These are phyloP conservation scores for Cladopsammia gracilis DNA, from an alignment of 64 coral and sea anemone genomes.

Conservation along the genomic window DNA sequence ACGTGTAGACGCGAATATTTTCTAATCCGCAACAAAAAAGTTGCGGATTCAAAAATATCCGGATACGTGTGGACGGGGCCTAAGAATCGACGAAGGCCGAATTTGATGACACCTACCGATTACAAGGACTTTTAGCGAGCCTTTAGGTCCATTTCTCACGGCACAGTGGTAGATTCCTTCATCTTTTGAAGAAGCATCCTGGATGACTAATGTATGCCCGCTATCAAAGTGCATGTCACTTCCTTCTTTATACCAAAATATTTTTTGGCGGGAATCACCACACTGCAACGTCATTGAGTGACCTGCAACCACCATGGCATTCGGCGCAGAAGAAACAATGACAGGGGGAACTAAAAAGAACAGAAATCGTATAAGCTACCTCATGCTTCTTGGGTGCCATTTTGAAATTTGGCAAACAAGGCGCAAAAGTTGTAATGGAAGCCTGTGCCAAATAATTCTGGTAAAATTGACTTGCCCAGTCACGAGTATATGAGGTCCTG, in stretches of 20 bases:
- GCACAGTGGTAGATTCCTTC: slow-evolving; percentile 24
- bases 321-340: not conserved
- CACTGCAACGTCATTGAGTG: slow-evolving; percentile 2
- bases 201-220: not conserved
- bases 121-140: not conserved
- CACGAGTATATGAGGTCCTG: too few relatives aligned
- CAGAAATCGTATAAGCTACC: too few relatives aligned
- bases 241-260: slow-evolving; percentile 15
- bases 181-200: not conserved
- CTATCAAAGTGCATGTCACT: not conserved
- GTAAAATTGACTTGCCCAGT: not conserved
- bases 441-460: too few relatives aligned
- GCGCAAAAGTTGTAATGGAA: too few relatives aligned
- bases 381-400: too few relatives aligned
- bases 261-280: not conserved
- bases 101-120: not conserved
- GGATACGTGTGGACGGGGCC: too few relatives aligned
- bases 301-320: not conserved
- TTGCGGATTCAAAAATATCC: too few relatives aligned
- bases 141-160: not conserved
- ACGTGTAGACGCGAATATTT: too few relatives aligned
- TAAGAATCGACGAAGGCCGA: too few relatives aligned
- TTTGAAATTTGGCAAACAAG: too few relatives aligned
- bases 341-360: not conserved
- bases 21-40: too few relatives aligned